Conservation (phyloP, 2,888 invertebrate species). For the Listrodromus nycthemerus region DNA sequence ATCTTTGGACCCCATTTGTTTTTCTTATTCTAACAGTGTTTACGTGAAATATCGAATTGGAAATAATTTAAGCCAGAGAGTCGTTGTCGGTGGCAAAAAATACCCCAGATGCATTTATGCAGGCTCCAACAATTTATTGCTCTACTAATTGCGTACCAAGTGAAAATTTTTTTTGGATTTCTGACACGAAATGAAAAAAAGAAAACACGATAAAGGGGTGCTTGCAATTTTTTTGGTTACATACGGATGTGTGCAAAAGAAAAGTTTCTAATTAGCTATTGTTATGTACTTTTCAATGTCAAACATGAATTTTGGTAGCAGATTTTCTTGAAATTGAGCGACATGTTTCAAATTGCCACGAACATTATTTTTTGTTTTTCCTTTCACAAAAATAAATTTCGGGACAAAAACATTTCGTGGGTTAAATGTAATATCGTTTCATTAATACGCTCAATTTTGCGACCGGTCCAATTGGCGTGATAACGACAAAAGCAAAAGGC, state of each 20-base stretch:
- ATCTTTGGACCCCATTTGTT: neutral
- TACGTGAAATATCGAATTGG: no score
- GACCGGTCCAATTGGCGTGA: neutral
- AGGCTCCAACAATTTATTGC: neutral
- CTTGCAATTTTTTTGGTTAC: no score
- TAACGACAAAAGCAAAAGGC: neutral
- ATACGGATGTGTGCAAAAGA: neutral
- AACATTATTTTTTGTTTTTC: neutral
- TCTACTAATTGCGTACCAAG: neutral
- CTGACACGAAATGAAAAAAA: neutral
- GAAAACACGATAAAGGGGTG: neutral
- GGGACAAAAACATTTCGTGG: neutral
- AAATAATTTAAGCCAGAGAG: no score
- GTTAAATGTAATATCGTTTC: neutral
- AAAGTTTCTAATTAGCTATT: neutral
- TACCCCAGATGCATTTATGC: no score
- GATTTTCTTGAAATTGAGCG: neutral
- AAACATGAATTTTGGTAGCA: neutral
- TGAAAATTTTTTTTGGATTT: neutral
- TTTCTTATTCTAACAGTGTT: neutral
- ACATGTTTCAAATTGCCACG: neutral
- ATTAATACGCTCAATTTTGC: neutral
- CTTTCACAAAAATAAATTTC: neutral
- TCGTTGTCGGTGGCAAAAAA: no score
- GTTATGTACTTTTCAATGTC: neutral